Conservation (phyloP, 2,113 vertebrate species). For the Cricetomys ansorgei region DNA sequence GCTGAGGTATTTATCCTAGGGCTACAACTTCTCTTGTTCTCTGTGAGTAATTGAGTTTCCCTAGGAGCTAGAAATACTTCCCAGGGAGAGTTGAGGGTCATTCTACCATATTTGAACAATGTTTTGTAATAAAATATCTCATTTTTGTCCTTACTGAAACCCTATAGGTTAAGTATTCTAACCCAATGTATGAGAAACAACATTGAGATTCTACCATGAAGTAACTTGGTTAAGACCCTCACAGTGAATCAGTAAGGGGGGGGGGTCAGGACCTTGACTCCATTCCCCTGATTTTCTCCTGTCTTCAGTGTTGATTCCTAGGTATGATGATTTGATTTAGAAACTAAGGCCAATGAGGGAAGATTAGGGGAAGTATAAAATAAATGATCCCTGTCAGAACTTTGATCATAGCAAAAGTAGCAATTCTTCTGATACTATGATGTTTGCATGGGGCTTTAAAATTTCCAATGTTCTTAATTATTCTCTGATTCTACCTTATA, state of each 20-base stretch:
- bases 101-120: slow-evolving; percentile 4
- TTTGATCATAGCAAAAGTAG: background rate
- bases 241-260: background rate
- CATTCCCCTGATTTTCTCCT: background rate
- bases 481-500: background rate
- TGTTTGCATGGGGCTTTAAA: background rate
- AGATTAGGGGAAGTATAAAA: rapidly evolving
- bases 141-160: background rate
- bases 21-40: background rate
- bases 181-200: background rate
- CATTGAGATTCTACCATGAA: background rate
- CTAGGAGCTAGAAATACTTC: background rate
- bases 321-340: background rate
- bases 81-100: background rate
- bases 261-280: background rate
- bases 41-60: background rate
- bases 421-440: background rate
- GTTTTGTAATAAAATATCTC: background rate
- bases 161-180: background rate
- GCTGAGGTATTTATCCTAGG: background rate
- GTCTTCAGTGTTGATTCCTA: background rate
- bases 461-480: background rate
- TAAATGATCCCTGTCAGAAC: background rate
- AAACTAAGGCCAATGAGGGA: background rate
- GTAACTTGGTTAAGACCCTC: background rate